Conservation (phyloP, 2,113 vertebrate genomes). For the Perca fluviatilis region DNA sequence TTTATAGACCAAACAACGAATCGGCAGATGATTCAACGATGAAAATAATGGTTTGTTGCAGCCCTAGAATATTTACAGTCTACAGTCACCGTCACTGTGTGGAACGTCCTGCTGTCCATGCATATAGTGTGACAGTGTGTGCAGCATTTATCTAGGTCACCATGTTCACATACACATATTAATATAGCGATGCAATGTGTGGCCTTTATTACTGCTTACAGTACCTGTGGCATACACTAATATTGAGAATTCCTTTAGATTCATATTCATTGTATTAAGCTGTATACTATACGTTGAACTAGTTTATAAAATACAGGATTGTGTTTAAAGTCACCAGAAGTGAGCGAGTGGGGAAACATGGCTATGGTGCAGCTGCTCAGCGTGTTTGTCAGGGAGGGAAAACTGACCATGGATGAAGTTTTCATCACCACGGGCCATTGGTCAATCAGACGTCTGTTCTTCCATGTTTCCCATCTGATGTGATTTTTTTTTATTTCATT, state of each 20-base stretch:
- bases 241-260: background rate
- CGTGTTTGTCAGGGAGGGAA: background rate
- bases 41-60: too few relatives aligned
- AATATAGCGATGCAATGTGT: background rate
- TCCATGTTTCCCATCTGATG: background rate
- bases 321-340: too few relatives aligned
- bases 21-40: too few relatives aligned
- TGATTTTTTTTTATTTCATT: slow-evolving; percentile 1
- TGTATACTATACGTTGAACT: background rate
- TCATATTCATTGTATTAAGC: background rate
- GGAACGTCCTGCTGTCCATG: background rate
- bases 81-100: background rate
- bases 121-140: background rate
- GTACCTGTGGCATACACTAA: background rate
- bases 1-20: too few relatives aligned
- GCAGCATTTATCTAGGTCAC: background rate
- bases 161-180: background rate
- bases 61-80: background rate
- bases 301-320: too few relatives aligned
- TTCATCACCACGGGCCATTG: background rate
- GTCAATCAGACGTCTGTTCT: slow-evolving; percentile 5
- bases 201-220: background rate
- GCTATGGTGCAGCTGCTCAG: background rate
- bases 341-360: background rate
- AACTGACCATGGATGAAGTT: background rate